A percentile compares a stretch with the other conserved stretches of the same genome.
phyloP scores from a whole-genome alignment of 2,797 vertebrate species.

The Lophotriccus pileatus region DNA sequence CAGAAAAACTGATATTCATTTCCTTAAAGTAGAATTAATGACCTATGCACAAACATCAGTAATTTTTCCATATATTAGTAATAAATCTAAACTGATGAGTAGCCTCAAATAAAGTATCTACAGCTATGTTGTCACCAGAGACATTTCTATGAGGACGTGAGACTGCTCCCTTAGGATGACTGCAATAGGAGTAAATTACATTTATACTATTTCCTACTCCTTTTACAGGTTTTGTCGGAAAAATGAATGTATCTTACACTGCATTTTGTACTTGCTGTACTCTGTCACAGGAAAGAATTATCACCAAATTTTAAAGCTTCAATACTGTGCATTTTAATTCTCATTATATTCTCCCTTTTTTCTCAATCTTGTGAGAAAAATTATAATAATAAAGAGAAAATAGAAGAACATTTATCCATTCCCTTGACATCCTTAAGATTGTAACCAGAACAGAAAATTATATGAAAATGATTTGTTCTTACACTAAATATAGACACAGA shows the following conservation, averaged over 20 bases:
- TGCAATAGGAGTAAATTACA: constrained; percentile 37
- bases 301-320: constrained; percentile 64
- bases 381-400: constrained; percentile 73
- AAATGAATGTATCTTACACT: constrained; percentile 36
- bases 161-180: background rate
- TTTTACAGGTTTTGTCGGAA: constrained; percentile 38
- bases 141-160: background rate
- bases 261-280: constrained; percentile 42
- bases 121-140: background rate
- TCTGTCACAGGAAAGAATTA: constrained; percentile 61
- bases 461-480: constrained; percentile 67
- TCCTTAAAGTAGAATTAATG: constrained; percentile 4
- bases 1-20: background rate
- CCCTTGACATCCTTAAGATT: constrained; percentile 64
- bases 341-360: constrained; percentile 60
- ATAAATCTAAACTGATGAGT: constrained; percentile 1
- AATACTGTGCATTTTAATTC: constrained; percentile 61
- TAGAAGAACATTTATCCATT: constrained; percentile 68
- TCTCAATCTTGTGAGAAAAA: constrained; percentile 64
- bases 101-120: constrained; percentile 11
- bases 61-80: background rate
- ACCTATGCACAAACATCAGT: background rate
- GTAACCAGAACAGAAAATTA: constrained; percentile 66
- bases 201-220: constrained; percentile 37
- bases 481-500: constrained; percentile 63